These are phyloP conservation scores for Zaprionus gabonicus DNA, from an alignment of 1,140 invertebrate genomes.

Conservation along the genomic window DNA sequence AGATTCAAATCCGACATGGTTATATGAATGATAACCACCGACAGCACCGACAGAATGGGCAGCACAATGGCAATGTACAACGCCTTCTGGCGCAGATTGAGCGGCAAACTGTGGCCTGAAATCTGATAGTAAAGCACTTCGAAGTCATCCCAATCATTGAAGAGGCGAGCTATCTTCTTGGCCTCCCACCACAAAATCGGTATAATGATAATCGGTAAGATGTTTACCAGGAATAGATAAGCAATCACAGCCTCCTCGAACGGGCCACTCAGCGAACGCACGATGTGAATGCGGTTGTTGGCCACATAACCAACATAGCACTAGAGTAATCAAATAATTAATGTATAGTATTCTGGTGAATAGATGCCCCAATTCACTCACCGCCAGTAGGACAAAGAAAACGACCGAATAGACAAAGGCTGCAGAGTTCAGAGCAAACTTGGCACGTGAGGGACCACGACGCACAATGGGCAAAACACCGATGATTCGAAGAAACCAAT, in stretches of 20 bases:
- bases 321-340: constrained; percentile 33
- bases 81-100: constrained; percentile 85
- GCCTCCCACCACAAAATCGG: constrained; percentile 88
- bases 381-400: constrained; percentile 85
- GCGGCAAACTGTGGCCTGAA: constrained; percentile 84
- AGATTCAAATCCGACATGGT: constrained; percentile 88
- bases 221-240: constrained; percentile 88
- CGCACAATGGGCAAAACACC: constrained; percentile 87
- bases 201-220: constrained; percentile 87
- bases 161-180: constrained; percentile 86
- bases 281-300: constrained; percentile 86
- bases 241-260: constrained; percentile 90
- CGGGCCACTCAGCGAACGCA: constrained; percentile 86
- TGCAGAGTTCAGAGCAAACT: constrained; percentile 85
- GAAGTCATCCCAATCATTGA: constrained; percentile 88
- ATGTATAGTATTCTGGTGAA: not conserved
- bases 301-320: constrained; percentile 87
- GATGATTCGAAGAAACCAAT: constrained; percentile 86
- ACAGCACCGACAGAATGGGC: constrained; percentile 86
- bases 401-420: constrained; percentile 86
- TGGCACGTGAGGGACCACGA: constrained; percentile 83
- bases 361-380: constrained; percentile 38
- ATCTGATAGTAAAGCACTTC: constrained; percentile 86
- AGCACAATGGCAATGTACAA: constrained; percentile 85
- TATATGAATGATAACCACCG: constrained; percentile 87